phyloP scores from a whole-genome alignment of 2,888 invertebrate species.

The Ariolimax columbianus region DNA sequence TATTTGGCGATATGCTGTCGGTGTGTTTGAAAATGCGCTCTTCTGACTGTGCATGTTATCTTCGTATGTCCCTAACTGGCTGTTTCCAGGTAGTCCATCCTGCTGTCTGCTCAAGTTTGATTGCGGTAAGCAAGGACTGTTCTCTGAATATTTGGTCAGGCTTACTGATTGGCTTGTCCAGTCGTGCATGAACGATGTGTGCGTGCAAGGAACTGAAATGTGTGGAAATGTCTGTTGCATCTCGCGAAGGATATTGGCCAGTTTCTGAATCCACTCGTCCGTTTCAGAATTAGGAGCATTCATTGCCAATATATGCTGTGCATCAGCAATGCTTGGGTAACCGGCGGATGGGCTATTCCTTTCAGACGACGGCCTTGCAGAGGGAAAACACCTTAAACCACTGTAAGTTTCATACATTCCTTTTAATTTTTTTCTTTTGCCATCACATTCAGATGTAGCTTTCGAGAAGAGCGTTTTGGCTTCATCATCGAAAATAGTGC shows the following conservation, averaged over 20 bases:
- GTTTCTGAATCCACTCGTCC: conserved; percentile 35
- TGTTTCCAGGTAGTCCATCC: background rate
- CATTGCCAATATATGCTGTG: conserved; percentile 22
- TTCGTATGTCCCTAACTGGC: no score
- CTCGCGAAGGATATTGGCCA: conserved; percentile 34
- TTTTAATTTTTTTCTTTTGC: background rate
- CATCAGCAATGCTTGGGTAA: background rate
- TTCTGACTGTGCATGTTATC: background rate
- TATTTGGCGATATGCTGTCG: background rate
- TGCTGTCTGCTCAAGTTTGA: background rate
- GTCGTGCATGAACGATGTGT: background rate
- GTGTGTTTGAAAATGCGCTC: background rate
- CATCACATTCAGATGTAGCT: background rate
- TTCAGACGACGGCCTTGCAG: background rate
- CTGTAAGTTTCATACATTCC: background rate
- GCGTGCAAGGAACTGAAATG: background rate
- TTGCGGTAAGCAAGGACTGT: background rate
- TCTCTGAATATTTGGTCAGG: background rate
- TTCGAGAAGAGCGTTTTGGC: background rate
- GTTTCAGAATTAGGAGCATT: conserved; percentile 9
- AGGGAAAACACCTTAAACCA: background rate
- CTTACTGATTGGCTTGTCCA: background rate
- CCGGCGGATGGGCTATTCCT: background rate
- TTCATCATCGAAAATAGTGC: background rate
- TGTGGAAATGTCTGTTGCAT: conserved; percentile 37